These are phyloP conservation scores for Coryphaenoides rupestris DNA, from an alignment of 2,113 vertebrate species.

Conservation along the genomic window DNA sequence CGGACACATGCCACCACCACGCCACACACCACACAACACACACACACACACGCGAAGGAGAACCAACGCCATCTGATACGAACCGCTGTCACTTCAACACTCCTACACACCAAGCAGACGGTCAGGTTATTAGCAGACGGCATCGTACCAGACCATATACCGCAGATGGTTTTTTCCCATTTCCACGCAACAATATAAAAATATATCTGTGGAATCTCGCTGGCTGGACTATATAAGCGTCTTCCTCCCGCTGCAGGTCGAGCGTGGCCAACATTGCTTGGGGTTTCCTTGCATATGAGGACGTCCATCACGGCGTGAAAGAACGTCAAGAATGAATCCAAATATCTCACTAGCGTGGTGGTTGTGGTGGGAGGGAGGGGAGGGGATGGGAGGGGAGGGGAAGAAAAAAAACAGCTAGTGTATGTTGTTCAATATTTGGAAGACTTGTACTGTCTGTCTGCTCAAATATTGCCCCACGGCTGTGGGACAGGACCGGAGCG, in stretches of 20 bases:
- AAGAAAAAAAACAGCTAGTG: slow-evolving; percentile 58
- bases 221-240: too few relatives aligned
- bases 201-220: too few relatives aligned
- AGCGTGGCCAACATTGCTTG: slow-evolving; percentile 6
- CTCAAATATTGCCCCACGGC: slow-evolving; percentile 79
- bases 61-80: slow-evolving; percentile 58
- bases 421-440: slow-evolving; percentile 82
- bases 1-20: slow-evolving; percentile 24
- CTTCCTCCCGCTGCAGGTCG: neutral
- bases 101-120: slow-evolving; percentile 57
- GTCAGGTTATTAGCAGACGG: slow-evolving; percentile 32
- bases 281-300: slow-evolving; percentile 50
- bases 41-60: slow-evolving; percentile 44
- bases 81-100: slow-evolving; percentile 47
- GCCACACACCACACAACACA: slow-evolving; percentile 28
- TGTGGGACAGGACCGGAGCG: slow-evolving; percentile 71
- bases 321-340: slow-evolving; percentile 55
- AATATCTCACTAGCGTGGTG: too few relatives aligned
- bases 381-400: too few relatives aligned
- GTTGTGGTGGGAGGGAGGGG: too few relatives aligned
- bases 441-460: slow-evolving; percentile 75
- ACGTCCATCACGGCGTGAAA: slow-evolving; percentile 18
- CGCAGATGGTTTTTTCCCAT: too few relatives aligned
- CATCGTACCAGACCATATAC: neutral
- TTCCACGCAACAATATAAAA: too few relatives aligned